Percentiles rank a stretch among this genome's conserved stretches.
Conservation (phyloP, 2,888 invertebrate species). For the Chloroclysta siterata region DNA sequence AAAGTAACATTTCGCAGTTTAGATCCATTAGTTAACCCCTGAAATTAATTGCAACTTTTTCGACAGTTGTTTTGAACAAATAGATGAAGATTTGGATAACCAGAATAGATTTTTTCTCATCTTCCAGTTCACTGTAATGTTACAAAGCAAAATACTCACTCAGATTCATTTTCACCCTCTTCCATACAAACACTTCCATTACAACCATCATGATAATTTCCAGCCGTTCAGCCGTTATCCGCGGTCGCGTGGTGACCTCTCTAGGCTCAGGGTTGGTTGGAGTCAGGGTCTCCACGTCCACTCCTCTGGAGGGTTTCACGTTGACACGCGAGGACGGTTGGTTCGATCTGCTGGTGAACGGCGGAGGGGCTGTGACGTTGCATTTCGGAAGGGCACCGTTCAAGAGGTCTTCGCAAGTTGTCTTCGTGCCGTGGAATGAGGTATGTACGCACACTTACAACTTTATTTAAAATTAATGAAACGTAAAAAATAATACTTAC, state of each 20-base stretch:
- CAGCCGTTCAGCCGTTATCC: constrained; percentile 98
- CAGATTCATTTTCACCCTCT: constrained; percentile 22
- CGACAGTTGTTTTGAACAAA: not conserved
- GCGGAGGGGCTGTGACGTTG: constrained; percentile 98
- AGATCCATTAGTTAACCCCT: constrained; percentile 12
- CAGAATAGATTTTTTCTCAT: not conserved
- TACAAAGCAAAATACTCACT: not conserved
- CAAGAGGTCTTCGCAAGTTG: constrained; percentile 93
- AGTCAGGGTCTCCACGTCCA: constrained; percentile 96
- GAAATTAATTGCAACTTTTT: not conserved
- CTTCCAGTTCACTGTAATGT: not conserved
- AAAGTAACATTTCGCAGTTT: constrained; percentile 8
- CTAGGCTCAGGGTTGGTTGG: constrained; percentile 97
- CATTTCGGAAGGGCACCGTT: constrained; percentile 97
- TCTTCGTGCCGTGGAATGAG: constrained; percentile 98
- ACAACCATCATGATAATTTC: constrained; percentile 20
- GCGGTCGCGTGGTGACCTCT: constrained; percentile 96
- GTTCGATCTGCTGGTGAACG: constrained; percentile 99
- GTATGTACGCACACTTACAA: constrained; percentile 62
- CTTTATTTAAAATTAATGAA: too few relatives aligned
- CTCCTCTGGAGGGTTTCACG: constrained; percentile 98
- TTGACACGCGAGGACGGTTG: constrained; percentile 95
- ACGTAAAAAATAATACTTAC: too few relatives aligned
- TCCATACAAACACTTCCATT: not conserved
- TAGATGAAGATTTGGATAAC: not conserved